These are phyloP conservation scores for Meteorus cinctellus DNA, from an alignment of 2,888 invertebrate genomes.

Conservation along the genomic window DNA sequence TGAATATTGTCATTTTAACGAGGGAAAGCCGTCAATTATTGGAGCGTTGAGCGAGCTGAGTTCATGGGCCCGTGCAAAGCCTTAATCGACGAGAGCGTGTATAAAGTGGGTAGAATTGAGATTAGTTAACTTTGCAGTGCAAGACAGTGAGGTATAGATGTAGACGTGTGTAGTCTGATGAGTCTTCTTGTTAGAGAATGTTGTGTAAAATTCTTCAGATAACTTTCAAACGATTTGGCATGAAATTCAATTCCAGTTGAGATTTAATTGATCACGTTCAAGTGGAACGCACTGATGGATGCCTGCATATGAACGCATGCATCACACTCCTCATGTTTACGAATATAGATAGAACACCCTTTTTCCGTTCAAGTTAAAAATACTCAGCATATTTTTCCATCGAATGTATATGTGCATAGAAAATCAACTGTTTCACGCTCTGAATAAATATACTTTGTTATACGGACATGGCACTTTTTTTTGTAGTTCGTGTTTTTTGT, in stretches of 20 bases:
- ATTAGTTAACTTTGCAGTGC: constrained; percentile 46
- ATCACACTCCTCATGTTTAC: constrained; percentile 9
- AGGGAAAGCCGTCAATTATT: constrained; percentile 50
- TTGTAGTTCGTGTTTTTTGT: not conserved
- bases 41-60: constrained; percentile 25
- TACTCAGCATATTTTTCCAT: constrained; percentile 15
- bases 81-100: constrained; percentile 54
- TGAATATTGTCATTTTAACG: constrained; percentile 46
- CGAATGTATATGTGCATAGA: not conserved
- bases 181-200: constrained; percentile 2
- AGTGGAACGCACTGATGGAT: constrained; percentile 12
- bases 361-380: constrained; percentile 21
- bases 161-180: constrained; percentile 11
- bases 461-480: constrained; percentile 8
- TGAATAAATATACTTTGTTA: constrained; percentile 20
- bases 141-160: constrained; percentile 23
- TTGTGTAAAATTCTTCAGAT: constrained; percentile 8
- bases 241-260: not conserved
- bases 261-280: constrained; percentile 11
- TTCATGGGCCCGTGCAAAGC: constrained; percentile 45
- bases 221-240: constrained; percentile 1
- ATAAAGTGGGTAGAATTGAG: constrained; percentile 54
- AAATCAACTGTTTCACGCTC: not conserved
- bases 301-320: constrained; percentile 2
- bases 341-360: constrained; percentile 14